phyloP scores from a whole-genome alignment of 2,113 vertebrate species.

The Cottus gobio region DNA sequence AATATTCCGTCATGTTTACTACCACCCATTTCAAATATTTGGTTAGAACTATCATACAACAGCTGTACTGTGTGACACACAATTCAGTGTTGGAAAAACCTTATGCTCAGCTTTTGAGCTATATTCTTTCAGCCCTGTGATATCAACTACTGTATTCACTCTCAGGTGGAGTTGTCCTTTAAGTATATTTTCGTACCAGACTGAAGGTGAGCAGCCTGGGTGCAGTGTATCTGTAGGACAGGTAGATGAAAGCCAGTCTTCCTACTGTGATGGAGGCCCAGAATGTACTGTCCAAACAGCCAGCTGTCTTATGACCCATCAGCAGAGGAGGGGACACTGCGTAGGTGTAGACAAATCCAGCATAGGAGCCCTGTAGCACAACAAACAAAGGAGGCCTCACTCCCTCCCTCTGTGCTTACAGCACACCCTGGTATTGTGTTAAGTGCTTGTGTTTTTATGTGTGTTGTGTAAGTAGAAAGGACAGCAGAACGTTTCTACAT shows the following conservation, averaged over 20 bases:
- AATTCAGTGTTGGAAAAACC: not conserved
- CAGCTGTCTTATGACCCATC: constrained; percentile 87
- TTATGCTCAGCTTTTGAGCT: not conserved
- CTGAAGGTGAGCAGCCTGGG: constrained; percentile 88
- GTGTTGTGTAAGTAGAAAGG: not conserved
- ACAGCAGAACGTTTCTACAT: too few species aligned
- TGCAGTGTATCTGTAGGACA: constrained; percentile 87
- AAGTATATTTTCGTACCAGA: constrained; percentile 81
- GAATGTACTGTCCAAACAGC: constrained; percentile 92
- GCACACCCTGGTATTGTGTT: not conserved
- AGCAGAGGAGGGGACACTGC: constrained; percentile 88
- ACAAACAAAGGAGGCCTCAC: not conserved
- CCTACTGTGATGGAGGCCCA: constrained; percentile 94
- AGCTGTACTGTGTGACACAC: not conserved
- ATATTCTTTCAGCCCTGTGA: not conserved
- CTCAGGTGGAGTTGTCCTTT: not conserved
- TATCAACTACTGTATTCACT: not conserved
- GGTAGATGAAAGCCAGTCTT: constrained; percentile 89
- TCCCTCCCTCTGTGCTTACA: not conserved
- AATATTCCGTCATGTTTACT: not conserved
- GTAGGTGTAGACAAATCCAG: constrained; percentile 93
- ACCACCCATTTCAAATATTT: constrained; percentile 54
- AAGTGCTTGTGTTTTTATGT: not conserved
- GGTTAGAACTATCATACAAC: not conserved
- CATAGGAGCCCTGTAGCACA: constrained; percentile 88